phyloP scores from a whole-genome alignment of 2,113 vertebrate species.

The Plotosus lineatus region DNA sequence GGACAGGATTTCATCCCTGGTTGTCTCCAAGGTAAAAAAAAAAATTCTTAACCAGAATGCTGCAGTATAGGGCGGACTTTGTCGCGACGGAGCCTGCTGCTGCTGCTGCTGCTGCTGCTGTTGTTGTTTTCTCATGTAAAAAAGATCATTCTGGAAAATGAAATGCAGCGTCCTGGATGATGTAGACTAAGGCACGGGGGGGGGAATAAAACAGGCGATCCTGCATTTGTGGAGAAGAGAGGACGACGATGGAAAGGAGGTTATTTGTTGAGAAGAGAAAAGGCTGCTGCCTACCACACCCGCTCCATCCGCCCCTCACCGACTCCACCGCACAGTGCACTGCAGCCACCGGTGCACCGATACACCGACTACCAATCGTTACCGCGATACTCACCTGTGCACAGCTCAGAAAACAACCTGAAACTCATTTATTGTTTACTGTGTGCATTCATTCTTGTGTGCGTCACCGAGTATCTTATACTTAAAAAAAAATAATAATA shows the following conservation, averaged over 20 bases:
- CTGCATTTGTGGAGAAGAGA: not conserved
- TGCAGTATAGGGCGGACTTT: constrained; percentile 72
- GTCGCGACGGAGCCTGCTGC: not conserved
- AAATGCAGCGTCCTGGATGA: not conserved
- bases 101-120: too few species aligned
- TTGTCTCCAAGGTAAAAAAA: constrained; percentile 48
- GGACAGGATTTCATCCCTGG: not conserved
- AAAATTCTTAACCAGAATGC: constrained; percentile 50
- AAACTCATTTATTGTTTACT: not conserved
- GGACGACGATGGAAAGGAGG: constrained; percentile 25
- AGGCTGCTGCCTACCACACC: constrained; percentile 40
- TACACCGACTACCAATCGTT: constrained; percentile 2
- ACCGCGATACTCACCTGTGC: constrained; percentile 22
- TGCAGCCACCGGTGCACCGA: constrained; percentile 20
- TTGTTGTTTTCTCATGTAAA: not conserved
- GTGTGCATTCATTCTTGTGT: not conserved
- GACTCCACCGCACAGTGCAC: constrained; percentile 28
- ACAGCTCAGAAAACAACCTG: not conserved
- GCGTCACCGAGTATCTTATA: not conserved
- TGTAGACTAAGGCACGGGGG: constrained; percentile 27
- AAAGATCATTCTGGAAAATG: not conserved
- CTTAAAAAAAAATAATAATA: not conserved
- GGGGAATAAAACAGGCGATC: not conserved
- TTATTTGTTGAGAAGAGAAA: constrained; percentile 25
- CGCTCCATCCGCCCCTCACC: constrained; percentile 34